Conservation (phyloP, 2,888 invertebrate genomes). For the Selenia dentaria region DNA sequence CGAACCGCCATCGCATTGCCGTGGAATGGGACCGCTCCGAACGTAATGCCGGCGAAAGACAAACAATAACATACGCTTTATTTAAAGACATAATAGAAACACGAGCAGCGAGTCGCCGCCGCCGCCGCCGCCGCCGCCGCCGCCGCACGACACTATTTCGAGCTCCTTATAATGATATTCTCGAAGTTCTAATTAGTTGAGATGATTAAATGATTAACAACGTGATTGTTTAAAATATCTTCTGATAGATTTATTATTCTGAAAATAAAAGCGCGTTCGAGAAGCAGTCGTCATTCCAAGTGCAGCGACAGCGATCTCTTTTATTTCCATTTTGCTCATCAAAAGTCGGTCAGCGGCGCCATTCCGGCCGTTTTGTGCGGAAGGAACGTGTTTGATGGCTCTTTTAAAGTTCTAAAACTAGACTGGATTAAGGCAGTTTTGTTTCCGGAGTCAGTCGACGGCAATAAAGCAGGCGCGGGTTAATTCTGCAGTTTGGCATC, state of each 20-base stretch:
- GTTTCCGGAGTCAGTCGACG: constrained; percentile 15
- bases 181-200: constrained; percentile 10
- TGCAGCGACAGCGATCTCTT: constrained; percentile 12
- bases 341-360: constrained; percentile 25
- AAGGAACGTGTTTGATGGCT: constrained; percentile 24
- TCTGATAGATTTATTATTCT: constrained; percentile 8
- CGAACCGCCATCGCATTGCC: neutral
- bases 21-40: neutral
- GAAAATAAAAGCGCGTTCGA: constrained; percentile 12
- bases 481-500: constrained; percentile 64
- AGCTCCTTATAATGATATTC: constrained; percentile 4
- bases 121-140: too few species aligned
- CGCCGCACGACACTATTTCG: neutral
- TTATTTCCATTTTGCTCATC: constrained; percentile 16
- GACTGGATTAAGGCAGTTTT: constrained; percentile 26
- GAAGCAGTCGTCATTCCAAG: neutral
- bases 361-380: constrained; percentile 15
- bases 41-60: neutral
- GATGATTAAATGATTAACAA: too few species aligned
- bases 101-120: neutral
- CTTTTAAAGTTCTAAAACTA: constrained; percentile 29
- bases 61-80: constrained; percentile 12
- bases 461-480: constrained; percentile 59
- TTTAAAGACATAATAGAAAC: constrained; percentile 4
- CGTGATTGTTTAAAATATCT: too few species aligned